phyloP scores from a whole-genome alignment of 37 sponge, comb jelly and placozoan species.

The Tethya wilhelma region DNA sequence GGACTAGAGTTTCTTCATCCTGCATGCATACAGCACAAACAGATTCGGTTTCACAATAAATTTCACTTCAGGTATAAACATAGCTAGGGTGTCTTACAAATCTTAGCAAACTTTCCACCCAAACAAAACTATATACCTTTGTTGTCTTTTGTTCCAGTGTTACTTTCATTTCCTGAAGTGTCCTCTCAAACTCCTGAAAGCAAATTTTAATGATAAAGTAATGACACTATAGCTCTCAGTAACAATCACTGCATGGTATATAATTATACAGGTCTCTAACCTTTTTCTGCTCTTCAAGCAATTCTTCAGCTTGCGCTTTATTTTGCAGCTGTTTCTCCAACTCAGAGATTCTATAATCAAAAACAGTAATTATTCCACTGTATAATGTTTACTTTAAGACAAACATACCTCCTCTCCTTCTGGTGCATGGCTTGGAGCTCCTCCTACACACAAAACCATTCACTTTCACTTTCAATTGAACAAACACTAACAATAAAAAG shows the following conservation, averaged over 20 bases:
- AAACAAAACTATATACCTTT: too few relatives aligned
- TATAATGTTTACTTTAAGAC: neutral
- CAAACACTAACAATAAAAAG: neutral
- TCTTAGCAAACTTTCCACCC: too few relatives aligned
- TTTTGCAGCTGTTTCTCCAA: constrained; percentile 62
- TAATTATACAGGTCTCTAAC: constrained; percentile 7
- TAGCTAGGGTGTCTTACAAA: too few relatives aligned
- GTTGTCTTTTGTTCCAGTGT: neutral
- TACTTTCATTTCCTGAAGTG: constrained; percentile 40
- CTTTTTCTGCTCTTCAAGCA: constrained; percentile 65
- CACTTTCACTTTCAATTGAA: neutral
- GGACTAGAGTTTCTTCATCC: constrained; percentile 34
- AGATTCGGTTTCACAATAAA: too few relatives aligned
- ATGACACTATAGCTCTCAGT: neutral
- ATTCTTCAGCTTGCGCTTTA: constrained; percentile 31
- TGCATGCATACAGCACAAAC: too few relatives aligned
- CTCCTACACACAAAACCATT: constrained; percentile 15
- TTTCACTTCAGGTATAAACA: too few relatives aligned
- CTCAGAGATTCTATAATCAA: constrained; percentile 38
- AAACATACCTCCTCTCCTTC: constrained; percentile 24
- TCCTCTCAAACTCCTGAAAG: constrained; percentile 55
- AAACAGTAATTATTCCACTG: neutral
- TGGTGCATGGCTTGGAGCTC: constrained; percentile 16
- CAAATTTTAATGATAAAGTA: neutral
- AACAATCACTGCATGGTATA: neutral